These are phyloP conservation scores for Rostratula benghalensis DNA, from an alignment of 2,113 vertebrate genomes.

Conservation along the genomic window DNA sequence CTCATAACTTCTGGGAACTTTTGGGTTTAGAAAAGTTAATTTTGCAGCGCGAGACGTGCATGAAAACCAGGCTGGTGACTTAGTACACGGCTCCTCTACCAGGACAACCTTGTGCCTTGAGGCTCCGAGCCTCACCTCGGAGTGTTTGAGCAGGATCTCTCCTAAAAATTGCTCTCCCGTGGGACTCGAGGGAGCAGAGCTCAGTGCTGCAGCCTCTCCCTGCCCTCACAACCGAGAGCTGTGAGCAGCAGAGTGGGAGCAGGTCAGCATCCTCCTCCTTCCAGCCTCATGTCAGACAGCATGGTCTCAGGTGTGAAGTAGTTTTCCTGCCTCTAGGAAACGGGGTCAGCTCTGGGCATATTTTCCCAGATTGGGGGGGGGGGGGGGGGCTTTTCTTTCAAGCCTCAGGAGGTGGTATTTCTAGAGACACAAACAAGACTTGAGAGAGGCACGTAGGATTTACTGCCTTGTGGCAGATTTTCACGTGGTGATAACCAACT, in stretches of 20 bases:
- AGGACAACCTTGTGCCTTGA: not conserved
- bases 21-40: not conserved
- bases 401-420: not conserved
- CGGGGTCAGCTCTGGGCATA: not conserved
- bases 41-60: not conserved
- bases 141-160: not conserved
- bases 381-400: too few species aligned
- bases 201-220: not conserved
- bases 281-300: rapidly evolving
- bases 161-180: not conserved
- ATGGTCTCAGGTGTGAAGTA: not conserved
- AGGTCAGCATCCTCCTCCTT: not conserved
- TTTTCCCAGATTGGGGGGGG: not conserved
- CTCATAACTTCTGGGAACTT: not conserved
- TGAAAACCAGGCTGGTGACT: not conserved
- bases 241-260: not conserved
- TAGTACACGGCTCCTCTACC: not conserved
- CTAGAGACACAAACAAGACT: not conserved
- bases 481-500: not conserved
- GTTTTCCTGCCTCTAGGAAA: not conserved
- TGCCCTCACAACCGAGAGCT: rapidly evolving
- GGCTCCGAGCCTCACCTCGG: not conserved
- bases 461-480: not conserved
- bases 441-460: not conserved
- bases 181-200: not conserved